phyloP scores from a whole-genome alignment of 2,888 invertebrate species.

The Laspeyria flexula region DNA sequence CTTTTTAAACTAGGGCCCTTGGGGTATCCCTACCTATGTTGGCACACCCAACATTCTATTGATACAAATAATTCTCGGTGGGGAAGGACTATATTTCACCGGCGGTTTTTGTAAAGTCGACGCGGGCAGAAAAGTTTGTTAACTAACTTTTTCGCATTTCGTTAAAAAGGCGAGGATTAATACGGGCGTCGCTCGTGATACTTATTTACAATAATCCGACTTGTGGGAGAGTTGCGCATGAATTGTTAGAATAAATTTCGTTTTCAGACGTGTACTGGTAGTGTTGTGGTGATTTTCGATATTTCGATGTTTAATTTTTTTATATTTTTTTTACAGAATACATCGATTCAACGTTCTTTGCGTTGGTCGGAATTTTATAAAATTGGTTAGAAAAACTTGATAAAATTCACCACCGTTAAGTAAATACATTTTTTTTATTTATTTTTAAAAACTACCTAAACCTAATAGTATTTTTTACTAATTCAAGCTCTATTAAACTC shows the following conservation, averaged over 20 bases:
- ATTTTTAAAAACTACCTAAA: no score
- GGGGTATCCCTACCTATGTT: slow-evolving; percentile 69
- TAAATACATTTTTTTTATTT: no score
- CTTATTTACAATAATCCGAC: slow-evolving; percentile 85
- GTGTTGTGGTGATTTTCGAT: slow-evolving; percentile 45
- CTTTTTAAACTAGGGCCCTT: slow-evolving; percentile 72
- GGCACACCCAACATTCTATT: slow-evolving; percentile 78
- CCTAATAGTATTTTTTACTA: no score
- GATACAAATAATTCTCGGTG: slow-evolving; percentile 79
- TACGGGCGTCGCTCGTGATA: slow-evolving; percentile 76
- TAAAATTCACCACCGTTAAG: no score
- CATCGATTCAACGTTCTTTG: no score
- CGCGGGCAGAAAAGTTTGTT: slow-evolving; percentile 67
- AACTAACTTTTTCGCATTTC: slow-evolving; percentile 80
- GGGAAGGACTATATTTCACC: slow-evolving; percentile 75
- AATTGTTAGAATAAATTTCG: slow-evolving; percentile 80
- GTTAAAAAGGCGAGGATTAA: slow-evolving; percentile 81
- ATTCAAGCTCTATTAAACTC: no score
- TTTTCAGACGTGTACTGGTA: slow-evolving; percentile 65
- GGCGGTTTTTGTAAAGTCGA: slow-evolving; percentile 64
- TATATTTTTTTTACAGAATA: background rate
- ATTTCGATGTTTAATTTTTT: slow-evolving; percentile 33
- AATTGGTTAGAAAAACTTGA: no score
- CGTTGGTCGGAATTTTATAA: no score
- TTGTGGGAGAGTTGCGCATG: slow-evolving; percentile 70